Evolutionary conservation across 2,888 invertebrate species (phyloP).

Genomic region (Tanypteryx hageni): DNA sequence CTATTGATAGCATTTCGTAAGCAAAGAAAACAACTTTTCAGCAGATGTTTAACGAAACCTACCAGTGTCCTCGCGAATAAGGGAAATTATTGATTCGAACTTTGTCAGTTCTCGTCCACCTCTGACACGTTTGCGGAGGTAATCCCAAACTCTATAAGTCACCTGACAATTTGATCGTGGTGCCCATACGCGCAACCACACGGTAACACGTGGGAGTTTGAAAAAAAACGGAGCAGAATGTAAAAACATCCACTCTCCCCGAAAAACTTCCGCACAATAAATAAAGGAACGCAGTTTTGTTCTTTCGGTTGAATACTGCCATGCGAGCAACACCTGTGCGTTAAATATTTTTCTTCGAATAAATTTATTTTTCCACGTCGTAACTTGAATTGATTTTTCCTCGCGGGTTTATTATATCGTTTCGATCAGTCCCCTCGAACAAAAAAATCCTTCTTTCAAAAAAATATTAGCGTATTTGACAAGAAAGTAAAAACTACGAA

Average conservation of each 20-base stretch:
- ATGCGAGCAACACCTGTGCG: not conserved
- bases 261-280: not conserved
- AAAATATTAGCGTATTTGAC: no score
- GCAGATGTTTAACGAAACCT: not conserved
- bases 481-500: not conserved
- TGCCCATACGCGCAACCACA: not conserved
- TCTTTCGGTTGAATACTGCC: not conserved
- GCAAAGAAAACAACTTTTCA: no score
- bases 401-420: not conserved
- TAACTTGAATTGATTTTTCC: not conserved
- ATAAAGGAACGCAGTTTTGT: not conserved
- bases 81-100: not conserved
- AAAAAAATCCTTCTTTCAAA: not conserved
- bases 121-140: not conserved
- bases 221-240: not conserved
- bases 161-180: not conserved
- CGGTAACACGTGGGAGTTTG: not conserved
- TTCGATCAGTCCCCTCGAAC: not conserved
- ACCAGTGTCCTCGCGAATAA: not conserved
- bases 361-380: not conserved
- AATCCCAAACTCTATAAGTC: conserved; percentile 14
- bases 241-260: not conserved
- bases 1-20: no score
- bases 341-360: not conserved
- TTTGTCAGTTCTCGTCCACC: not conserved